phyloP scores from a whole-genome alignment of 2,888 invertebrate genomes.

The Sabatieria punctata region DNA sequence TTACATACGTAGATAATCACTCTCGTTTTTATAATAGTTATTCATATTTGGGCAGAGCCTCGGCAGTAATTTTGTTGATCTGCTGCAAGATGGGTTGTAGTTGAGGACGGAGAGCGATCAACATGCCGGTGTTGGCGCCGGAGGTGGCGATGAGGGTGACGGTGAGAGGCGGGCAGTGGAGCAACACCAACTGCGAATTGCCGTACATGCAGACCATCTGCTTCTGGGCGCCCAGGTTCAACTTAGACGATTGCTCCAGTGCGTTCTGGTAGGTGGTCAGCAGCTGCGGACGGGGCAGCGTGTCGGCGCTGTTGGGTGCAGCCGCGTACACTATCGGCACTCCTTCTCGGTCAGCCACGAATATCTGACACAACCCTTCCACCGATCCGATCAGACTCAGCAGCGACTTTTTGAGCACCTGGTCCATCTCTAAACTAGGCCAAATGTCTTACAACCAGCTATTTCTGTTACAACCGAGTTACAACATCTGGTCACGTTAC shows the following conservation, averaged over 20 bases:
- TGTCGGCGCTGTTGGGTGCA: not conserved
- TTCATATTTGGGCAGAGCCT: not conserved
- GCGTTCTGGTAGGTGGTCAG: not conserved
- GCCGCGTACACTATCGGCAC: not conserved
- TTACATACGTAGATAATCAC: too few relatives aligned
- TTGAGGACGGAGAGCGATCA: slow-evolving; percentile 60
- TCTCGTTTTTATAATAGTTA: too few relatives aligned
- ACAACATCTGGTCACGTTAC: too few relatives aligned
- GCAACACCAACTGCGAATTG: slow-evolving; percentile 57
- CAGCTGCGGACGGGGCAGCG: not conserved
- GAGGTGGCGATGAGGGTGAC: slow-evolving; percentile 72
- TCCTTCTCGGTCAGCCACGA: not conserved
- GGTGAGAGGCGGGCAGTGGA: slow-evolving; percentile 70
- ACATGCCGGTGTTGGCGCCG: slow-evolving; percentile 71
- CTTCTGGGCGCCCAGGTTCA: not conserved
- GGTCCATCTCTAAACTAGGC: too few relatives aligned
- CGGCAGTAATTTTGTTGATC: slow-evolving; percentile 31
- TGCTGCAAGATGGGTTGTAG: slow-evolving; percentile 60
- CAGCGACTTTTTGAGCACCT: not conserved
- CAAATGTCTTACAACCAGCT: too few relatives aligned
- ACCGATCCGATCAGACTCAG: not conserved
- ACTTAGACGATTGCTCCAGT: not conserved
- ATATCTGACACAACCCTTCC: not conserved
- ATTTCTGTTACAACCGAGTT: too few relatives aligned
- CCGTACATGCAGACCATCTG: not conserved